Conservation (phyloP, 2,797 vertebrate species). For the Muscicapa striata region DNA sequence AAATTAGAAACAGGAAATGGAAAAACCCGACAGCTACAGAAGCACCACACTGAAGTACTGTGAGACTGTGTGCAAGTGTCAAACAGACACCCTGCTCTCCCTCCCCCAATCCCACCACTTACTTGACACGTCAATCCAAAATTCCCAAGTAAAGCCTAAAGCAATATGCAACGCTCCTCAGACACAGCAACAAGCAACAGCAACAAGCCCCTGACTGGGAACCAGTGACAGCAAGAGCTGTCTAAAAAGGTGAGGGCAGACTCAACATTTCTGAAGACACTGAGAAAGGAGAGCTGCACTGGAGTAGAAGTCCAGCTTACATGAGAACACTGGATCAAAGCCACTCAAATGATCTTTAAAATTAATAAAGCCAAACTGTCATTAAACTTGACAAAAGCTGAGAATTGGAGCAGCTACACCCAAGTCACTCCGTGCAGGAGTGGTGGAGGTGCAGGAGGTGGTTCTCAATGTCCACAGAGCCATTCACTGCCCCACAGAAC, state of each 20-base stretch:
- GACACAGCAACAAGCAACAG: background rate
- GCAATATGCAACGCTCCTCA: background rate
- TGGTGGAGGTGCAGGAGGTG: background rate
- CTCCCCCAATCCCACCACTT: background rate
- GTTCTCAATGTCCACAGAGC: accelerated
- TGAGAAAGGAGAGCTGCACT: background rate
- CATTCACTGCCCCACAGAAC: accelerated
- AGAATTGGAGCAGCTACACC: background rate
- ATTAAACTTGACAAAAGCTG: accelerated
- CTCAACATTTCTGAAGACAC: background rate
- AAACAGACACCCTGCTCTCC: background rate
- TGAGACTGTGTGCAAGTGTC: accelerated
- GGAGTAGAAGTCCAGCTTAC: background rate
- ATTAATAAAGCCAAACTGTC: background rate
- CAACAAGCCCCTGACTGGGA: background rate
- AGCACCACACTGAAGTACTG: accelerated
- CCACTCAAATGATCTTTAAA: background rate
- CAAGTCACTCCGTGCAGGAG: background rate
- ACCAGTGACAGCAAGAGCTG: background rate
- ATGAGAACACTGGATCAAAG: background rate
- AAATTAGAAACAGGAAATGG: background rate
- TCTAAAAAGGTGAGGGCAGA: background rate
- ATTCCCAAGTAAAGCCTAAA: background rate
- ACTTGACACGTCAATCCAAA: background rate
- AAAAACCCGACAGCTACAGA: background rate